phyloP scores from a whole-genome alignment of 2,113 vertebrate species.

The Sinocyclocheilus anshuiensis region DNA sequence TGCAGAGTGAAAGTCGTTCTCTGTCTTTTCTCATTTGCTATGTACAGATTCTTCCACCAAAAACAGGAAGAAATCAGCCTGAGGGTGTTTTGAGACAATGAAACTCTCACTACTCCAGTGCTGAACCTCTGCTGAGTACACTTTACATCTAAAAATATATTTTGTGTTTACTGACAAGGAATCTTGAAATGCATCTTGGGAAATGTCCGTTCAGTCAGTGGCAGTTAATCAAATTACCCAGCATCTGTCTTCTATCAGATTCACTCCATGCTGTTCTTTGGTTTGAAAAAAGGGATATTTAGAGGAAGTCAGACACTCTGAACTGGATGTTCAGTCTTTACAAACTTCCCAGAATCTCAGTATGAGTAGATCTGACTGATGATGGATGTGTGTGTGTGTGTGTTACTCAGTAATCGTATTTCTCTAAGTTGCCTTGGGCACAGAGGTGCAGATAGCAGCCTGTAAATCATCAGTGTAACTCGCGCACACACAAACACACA shows the following conservation, averaged over 20 bases:
- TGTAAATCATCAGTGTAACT: constrained; percentile 49
- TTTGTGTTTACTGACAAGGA: constrained; percentile 38
- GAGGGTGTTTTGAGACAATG: neutral
- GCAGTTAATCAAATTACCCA: constrained; percentile 49
- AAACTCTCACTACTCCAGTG: neutral
- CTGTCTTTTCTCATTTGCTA: constrained; percentile 44
- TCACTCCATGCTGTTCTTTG: neutral
- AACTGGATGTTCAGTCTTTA: constrained; percentile 7
- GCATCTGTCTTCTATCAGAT: constrained; percentile 57
- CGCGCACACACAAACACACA: constrained; percentile 37
- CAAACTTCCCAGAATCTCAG: constrained; percentile 31
- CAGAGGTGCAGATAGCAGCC: constrained; percentile 83
- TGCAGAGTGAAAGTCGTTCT: constrained; percentile 12
- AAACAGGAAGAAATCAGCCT: neutral
- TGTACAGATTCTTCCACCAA: constrained; percentile 3
- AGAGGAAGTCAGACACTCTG: constrained; percentile 23
- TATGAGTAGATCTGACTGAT: constrained; percentile 18
- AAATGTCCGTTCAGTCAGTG: constrained; percentile 40
- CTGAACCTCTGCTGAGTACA: neutral
- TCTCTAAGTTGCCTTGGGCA: constrained; percentile 83
- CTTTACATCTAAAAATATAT: neutral
- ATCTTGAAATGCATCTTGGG: constrained; percentile 49
- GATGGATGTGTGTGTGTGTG: constrained; percentile 48
- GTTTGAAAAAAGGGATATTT: neutral
- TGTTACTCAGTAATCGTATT: constrained; percentile 95